Evolutionary conservation across 37 sponge, comb jelly and placozoan genomes (phyloP), one percentile per base, ranked within the genome.

Genomic region (Petrosia ficiformis): DNA sequence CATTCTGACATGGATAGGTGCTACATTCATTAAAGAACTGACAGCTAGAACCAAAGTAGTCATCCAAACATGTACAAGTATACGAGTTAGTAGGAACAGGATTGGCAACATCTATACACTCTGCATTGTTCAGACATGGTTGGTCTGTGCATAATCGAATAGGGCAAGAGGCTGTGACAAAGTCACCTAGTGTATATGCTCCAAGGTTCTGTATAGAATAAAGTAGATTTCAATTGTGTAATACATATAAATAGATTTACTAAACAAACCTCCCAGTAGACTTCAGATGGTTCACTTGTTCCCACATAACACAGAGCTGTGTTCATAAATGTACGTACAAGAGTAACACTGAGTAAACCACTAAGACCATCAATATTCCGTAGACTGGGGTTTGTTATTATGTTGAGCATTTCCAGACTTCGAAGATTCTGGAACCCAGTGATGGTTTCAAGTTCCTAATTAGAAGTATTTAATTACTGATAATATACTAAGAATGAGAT

Each of bases 351-450:
- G 10, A 28, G 31, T 1, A 84, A 2, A 25, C 85, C 74, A 41
- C 77, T 65, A 40, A 89, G 66, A 1, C 90, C 90, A 74, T 89
- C 89, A 39, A 89, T 78, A 42, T 52, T 74, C 16, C 59, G 34
- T 29, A 89, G 84, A 19, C 33, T 21, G 1, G 72, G 38, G 39
- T 75, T 82, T 38, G 31, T 31, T 68, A 74, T 66, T 29, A 89
- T 57, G 25, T 68, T 57, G 28, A 89, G 66, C 29, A 48, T 58
- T 1, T 31, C 61, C 21, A 83, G 33, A 3, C 28, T 8, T 1
- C 74, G 21, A 31, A 89, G 59, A 3, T 65, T 28, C 8, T 40
- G 58, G 64, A 89, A 83, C 34, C 90, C 90, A 84, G 82, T 40
- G 1, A 89, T 59, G 28, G 29, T 65, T 37, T 74, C 37, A 43